These are phyloP conservation scores for Campopleginae sp. DNA, from an alignment of 2,888 invertebrate species.

Conservation along the genomic window DNA sequence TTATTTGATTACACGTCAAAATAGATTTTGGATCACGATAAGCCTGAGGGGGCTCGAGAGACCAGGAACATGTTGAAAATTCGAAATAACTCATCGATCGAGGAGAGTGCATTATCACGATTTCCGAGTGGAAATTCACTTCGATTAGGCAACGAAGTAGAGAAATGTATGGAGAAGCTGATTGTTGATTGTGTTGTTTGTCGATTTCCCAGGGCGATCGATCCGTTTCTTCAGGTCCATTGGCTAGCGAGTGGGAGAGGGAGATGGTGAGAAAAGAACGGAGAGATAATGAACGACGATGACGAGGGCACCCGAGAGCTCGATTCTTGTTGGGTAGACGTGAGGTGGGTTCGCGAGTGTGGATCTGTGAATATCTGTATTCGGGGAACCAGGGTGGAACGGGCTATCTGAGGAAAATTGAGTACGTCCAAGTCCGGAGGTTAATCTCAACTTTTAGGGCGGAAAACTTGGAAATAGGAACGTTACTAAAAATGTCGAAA, in stretches of 20 bases:
- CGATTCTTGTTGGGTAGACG: slow-evolving; percentile 64
- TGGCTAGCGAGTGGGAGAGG: slow-evolving; percentile 9
- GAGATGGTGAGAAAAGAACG: slow-evolving; percentile 38
- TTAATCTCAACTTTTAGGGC: too few relatives aligned
- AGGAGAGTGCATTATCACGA: slow-evolving; percentile 9
- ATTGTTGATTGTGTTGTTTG: too few relatives aligned
- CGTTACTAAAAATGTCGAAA: too few relatives aligned
- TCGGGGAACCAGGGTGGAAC: not conserved
- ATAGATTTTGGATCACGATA: not conserved
- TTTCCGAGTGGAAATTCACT: slow-evolving; percentile 18
- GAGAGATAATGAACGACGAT: slow-evolving; percentile 55
- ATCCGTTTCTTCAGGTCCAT: slow-evolving; percentile 16
- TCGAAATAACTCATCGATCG: not conserved
- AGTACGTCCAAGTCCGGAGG: too few relatives aligned
- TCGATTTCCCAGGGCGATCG: not conserved
- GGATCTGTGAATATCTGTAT: slow-evolving; percentile 37
- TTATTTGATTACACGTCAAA: not conserved
- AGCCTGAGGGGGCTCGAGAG: not conserved
- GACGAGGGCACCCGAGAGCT: slow-evolving; percentile 60
- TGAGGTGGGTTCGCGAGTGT: slow-evolving; percentile 62
- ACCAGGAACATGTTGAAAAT: not conserved
- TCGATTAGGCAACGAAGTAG: slow-evolving; percentile 20
- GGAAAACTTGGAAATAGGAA: too few relatives aligned
- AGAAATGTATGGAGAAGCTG: not conserved
- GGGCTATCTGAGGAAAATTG: too few relatives aligned